Base-by-base conservation (phyloP, 2,888 invertebrate genomes). In the Acleris literana region DNA sequence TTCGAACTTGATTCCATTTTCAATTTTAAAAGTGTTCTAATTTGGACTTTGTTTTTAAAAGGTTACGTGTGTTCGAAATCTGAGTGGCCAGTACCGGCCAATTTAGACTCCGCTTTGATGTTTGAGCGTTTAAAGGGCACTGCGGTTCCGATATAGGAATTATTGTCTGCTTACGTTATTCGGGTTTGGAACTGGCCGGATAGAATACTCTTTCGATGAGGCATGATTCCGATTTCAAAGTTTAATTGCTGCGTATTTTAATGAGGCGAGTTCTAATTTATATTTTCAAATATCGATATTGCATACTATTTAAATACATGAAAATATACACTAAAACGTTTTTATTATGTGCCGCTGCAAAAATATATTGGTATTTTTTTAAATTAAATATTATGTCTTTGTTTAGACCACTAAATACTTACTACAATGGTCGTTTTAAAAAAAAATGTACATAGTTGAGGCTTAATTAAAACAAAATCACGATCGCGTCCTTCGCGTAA, bases 21-120 rank as follows among this genome's bases (percentile, higher is more conserved):
- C 20, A 56, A 61, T 22, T 56, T 60, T 33, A 43, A 29, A 20
- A 44, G 3, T 44, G 29, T 56, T 56, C 51, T 20, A 56, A 46
- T 48, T 33, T 57, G 56, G 48, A 29, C 57, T 57, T 62, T 66
- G 46, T 66, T 57, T 62, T 48, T n/a, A 57, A 62, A 62, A 33
- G 2, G 11, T 9, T 62, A 58, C 29, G 52, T 25, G 16, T 17
- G n/a, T 25, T 49, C 13, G 9, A 22, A 22, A 16, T 53, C 22
- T 53, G 29, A 2, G 49, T 20, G n/a, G 33, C 43, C 61, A 61
- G 46, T 39, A 25, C 17, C 22, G 49, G 74, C 70, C 65, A 70
- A 74, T 74, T 75, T 73, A 69, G 67, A 16, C 33, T 44, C 60
- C 58, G 71, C 76, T 74, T 73, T 72, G 74, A 75, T 73, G 76